phyloP scores from a whole-genome alignment of 2,888 invertebrate species.

The Polydrusus tereticollis region DNA sequence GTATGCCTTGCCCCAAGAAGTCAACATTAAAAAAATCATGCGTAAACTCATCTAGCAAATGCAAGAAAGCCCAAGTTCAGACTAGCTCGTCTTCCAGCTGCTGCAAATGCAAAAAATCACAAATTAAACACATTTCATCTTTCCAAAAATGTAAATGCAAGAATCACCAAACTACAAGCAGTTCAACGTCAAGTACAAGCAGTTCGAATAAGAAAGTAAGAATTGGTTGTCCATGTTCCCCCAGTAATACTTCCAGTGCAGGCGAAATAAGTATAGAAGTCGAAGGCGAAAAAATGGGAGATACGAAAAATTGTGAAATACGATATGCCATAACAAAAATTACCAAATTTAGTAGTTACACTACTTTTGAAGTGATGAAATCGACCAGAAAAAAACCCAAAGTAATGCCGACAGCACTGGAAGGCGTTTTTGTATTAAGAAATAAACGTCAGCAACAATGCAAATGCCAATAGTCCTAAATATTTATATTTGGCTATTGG shows the following conservation, averaged over 20 bases:
- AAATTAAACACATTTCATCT: background rate
- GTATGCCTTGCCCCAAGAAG: background rate
- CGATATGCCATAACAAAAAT: constrained; percentile 63
- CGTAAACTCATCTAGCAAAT: no score
- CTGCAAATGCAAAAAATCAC: background rate
- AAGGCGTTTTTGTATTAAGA: constrained; percentile 61
- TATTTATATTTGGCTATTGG: no score
- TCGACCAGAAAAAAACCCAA: constrained; percentile 60
- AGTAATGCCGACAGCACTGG: constrained; percentile 57
- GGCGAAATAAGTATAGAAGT: constrained; percentile 9
- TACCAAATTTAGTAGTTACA: constrained; percentile 60
- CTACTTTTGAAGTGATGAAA: constrained; percentile 63
- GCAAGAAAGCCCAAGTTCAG: background rate
- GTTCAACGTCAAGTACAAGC: background rate
- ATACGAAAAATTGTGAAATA: constrained; percentile 44
- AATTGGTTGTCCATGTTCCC: constrained; percentile 44
- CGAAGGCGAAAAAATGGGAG: constrained; percentile 15
- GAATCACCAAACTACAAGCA: background rate
- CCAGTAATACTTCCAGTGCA: constrained; percentile 25
- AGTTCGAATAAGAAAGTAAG: background rate
- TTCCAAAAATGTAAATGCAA: background rate
- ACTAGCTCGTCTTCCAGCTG: background rate
- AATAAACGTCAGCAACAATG: constrained; percentile 52
- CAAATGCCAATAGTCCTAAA: background rate
- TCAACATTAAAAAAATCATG: background rate